These are phyloP conservation scores for Hoplostethus mediterraneus DNA, from an alignment of 2,797 vertebrate genomes.

Conservation along the genomic window DNA sequence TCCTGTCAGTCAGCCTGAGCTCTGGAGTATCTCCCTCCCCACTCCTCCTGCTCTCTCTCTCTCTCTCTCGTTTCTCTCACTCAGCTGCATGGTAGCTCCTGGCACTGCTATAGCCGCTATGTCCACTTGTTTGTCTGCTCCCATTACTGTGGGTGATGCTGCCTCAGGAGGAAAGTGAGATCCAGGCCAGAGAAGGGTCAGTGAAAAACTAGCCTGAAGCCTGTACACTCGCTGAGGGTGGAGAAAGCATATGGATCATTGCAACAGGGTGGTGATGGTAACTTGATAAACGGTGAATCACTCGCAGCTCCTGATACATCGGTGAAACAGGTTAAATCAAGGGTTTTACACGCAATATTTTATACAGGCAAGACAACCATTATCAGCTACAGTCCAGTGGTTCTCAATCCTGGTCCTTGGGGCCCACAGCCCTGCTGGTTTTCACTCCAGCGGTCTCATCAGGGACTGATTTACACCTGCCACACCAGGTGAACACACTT, in stretches of 20 bases:
- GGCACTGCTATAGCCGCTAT: slow-evolving; percentile 62
- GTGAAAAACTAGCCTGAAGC: slow-evolving; percentile 66
- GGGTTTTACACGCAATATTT: background rate
- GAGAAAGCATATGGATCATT: slow-evolving; percentile 48
- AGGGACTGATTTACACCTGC: too few relatives aligned
- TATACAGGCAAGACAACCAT: too few relatives aligned
- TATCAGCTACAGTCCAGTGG: too few relatives aligned
- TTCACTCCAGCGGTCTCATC: too few relatives aligned
- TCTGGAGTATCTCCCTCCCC: slow-evolving; percentile 34
- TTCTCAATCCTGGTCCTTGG: too few relatives aligned
- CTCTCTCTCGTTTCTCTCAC: background rate
- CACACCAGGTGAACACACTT: too few relatives aligned
- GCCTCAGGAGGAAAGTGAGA: slow-evolving; percentile 69
- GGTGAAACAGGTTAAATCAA: slow-evolving; percentile 13
- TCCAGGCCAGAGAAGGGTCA: slow-evolving; percentile 61
- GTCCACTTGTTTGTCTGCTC: slow-evolving; percentile 77
- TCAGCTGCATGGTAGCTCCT: slow-evolving; percentile 51
- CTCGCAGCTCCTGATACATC: slow-evolving; percentile 31
- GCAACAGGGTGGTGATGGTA: slow-evolving; percentile 40
- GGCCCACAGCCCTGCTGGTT: too few relatives aligned
- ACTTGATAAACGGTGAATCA: slow-evolving; percentile 53
- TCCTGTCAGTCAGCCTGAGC: slow-evolving; percentile 72
- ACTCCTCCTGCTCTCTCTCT: background rate
- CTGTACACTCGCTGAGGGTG: slow-evolving; percentile 52
- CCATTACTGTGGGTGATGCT: slow-evolving; percentile 73